These are phyloP conservation scores for Agrotis exclamationis DNA, from an alignment of 2,888 invertebrate species.

Conservation along the genomic window DNA sequence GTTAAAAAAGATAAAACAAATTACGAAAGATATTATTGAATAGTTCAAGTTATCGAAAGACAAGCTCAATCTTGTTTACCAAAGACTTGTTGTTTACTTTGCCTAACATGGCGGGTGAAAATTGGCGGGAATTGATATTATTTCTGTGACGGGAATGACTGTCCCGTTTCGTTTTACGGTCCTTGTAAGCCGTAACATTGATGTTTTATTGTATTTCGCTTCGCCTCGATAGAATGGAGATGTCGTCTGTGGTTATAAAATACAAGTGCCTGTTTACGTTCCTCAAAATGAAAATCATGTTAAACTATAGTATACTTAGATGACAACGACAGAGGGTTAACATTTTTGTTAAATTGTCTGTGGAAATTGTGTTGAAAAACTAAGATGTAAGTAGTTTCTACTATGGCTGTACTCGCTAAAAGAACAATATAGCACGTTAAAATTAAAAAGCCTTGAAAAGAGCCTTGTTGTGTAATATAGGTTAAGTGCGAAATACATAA, in stretches of 20 bases:
- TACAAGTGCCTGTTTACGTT: slow-evolving; percentile 62
- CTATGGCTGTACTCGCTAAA: neutral
- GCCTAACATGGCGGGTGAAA: slow-evolving; percentile 50
- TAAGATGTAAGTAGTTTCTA: neutral
- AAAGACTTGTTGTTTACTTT: too few species aligned
- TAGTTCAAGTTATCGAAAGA: slow-evolving; percentile 2
- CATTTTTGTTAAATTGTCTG: neutral
- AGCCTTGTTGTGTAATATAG: neutral
- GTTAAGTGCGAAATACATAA: slow-evolving; percentile 9
- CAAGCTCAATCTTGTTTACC: slow-evolving; percentile 2
- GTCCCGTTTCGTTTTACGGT: slow-evolving; percentile 78
- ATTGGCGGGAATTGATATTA: slow-evolving; percentile 71
- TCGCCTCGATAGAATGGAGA: slow-evolving; percentile 70
- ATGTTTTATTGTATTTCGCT: slow-evolving; percentile 71
- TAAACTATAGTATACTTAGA: neutral
- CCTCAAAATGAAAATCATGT: slow-evolving; percentile 58
- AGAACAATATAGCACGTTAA: neutral
- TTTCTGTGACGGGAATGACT: slow-evolving; percentile 71
- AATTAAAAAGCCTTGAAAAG: neutral
- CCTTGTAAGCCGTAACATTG: slow-evolving; percentile 70
- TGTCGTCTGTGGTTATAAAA: slow-evolving; percentile 72
- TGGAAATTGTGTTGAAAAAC: neutral
- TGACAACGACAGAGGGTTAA: neutral
- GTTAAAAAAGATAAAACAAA: too few species aligned
- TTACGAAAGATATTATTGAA: neutral